Conservation (phyloP, 2,888 invertebrate genomes). For the Lagria hirta region DNA sequence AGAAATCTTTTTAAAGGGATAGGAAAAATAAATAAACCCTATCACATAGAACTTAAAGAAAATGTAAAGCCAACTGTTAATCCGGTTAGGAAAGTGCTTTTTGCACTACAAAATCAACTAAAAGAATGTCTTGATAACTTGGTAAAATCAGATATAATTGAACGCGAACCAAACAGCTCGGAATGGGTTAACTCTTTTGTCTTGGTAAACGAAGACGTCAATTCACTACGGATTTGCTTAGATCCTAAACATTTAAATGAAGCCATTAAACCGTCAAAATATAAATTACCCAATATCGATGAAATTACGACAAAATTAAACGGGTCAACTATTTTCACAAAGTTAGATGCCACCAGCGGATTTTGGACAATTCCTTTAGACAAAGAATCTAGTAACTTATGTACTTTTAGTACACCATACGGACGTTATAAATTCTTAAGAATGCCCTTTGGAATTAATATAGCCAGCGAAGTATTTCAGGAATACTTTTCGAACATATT, state of each 20-base stretch:
- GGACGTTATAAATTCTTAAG: constrained; percentile 24
- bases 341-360: constrained; percentile 25
- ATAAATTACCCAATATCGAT: constrained; percentile 24
- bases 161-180: constrained; percentile 20
- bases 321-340: constrained; percentile 24
- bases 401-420: constrained; percentile 30
- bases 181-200: constrained; percentile 34
- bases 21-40: constrained; percentile 22
- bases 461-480: constrained; percentile 19
- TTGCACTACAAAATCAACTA: constrained; percentile 26
- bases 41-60: constrained; percentile 24
- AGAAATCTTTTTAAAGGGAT: constrained; percentile 23
- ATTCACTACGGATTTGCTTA: constrained; percentile 29
- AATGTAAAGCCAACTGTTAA: constrained; percentile 22
- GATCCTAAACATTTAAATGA: constrained; percentile 31
- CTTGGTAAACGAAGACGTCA: constrained; percentile 28
- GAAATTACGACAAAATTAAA: constrained; percentile 25
- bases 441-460: constrained; percentile 21
- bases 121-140: constrained; percentile 10
- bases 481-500: constrained; percentile 14
- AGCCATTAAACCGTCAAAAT: constrained; percentile 21
- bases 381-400: constrained; percentile 25
- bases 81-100: constrained; percentile 27
- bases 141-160: constrained; percentile 17
- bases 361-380: constrained; percentile 27